Percentiles rank a stretch among this genome's conserved stretches.
phyloP scores from a whole-genome alignment of 2,888 invertebrate genomes.

The Cyaniris semiargus region DNA sequence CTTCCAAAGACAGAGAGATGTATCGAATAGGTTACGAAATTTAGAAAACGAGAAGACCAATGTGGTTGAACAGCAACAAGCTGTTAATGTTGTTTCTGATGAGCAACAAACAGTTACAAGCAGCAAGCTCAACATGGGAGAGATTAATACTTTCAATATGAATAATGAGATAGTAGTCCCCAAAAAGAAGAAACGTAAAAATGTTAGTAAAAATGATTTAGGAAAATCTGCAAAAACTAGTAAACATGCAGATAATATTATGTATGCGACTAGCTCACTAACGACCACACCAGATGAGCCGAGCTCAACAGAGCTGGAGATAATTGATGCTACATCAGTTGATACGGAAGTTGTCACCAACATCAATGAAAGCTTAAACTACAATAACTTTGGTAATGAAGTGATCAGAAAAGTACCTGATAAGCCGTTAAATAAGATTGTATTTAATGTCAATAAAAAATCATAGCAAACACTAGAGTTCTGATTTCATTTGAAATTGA shows the following conservation, averaged over 20 bases:
- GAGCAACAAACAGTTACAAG: background rate
- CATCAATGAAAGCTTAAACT: constrained; percentile 64
- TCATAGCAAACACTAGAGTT: constrained; percentile 33
- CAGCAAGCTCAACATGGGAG: constrained; percentile 60
- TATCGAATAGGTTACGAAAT: constrained; percentile 64
- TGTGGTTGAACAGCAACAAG: constrained; percentile 28
- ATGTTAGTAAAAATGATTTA: background rate
- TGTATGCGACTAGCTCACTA: constrained; percentile 10
- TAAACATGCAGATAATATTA: constrained; percentile 20
- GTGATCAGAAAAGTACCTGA: constrained; percentile 53
- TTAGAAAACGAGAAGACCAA: constrained; percentile 48
- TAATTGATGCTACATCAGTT: constrained; percentile 61
- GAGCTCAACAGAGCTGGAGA: constrained; percentile 45
- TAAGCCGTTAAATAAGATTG: constrained; percentile 65
- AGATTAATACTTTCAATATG: constrained; percentile 53
- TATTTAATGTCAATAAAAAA: constrained; percentile 62
- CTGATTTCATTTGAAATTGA: background rate
- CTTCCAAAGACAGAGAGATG: constrained; percentile 82
- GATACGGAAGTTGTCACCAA: constrained; percentile 59
- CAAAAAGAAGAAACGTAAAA: constrained; percentile 46
- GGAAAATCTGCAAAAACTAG: constrained; percentile 15
- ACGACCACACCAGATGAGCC: constrained; percentile 28
- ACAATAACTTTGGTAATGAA: constrained; percentile 64
- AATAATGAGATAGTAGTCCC: constrained; percentile 41
- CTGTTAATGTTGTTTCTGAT: background rate